Percentiles rank a stretch among this genome's conserved stretches.
These are phyloP conservation scores for Cordilura impudica DNA, from an alignment of 2,888 invertebrate species.

Conservation along the genomic window DNA sequence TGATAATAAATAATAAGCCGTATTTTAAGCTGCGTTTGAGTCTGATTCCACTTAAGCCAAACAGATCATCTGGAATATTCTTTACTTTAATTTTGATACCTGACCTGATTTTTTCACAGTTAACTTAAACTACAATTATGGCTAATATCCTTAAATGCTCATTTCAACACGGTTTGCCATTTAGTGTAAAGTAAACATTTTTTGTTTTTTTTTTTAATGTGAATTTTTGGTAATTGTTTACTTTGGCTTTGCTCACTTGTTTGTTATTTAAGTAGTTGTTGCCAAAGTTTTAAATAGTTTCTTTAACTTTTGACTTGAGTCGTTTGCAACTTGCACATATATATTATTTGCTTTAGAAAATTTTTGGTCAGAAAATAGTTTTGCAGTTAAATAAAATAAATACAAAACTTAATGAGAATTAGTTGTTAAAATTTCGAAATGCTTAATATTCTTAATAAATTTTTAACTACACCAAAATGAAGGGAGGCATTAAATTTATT, in stretches of 20 bases:
- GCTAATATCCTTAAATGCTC: background rate
- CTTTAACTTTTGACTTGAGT: conserved; percentile 56
- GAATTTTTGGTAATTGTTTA: background rate
- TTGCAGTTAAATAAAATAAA: conserved; percentile 23
- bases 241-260: conserved; percentile 43
- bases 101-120: background rate
- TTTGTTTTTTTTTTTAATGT: background rate
- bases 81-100: background rate
- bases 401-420: conserved; percentile 10
- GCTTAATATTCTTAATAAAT: too few species aligned
- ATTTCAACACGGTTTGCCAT: background rate
- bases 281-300: conserved; percentile 56
- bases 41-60: too few species aligned
- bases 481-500: too few species aligned
- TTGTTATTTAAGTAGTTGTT: conserved; percentile 45
- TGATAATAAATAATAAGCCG: background rate
- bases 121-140: too few species aligned
- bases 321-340: conserved; percentile 1
- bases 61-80: too few species aligned
- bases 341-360: background rate
- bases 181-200: too few species aligned
- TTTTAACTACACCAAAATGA: too few species aligned
- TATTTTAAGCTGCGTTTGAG: background rate
- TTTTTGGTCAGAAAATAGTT: conserved; percentile 5
- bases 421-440: conserved; percentile 4